Conservation (phyloP, 2,797 vertebrate species). For the Brachyalestes nurse region DNA sequence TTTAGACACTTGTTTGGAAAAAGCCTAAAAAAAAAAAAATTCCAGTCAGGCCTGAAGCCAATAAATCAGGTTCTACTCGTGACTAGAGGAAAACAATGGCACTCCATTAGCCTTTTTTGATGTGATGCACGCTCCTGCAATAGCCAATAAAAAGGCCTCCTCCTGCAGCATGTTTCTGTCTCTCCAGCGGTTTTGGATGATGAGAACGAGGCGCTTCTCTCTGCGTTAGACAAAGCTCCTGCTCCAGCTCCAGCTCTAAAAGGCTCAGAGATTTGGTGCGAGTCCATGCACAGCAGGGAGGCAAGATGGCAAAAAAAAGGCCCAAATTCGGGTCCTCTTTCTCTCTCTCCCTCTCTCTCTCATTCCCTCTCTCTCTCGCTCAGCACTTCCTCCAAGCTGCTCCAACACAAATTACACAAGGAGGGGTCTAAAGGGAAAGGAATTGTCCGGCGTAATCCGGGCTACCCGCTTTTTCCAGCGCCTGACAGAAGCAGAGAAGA, state of each 20-base stretch:
- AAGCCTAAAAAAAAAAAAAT: no score
- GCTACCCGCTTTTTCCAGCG: constrained; percentile 29
- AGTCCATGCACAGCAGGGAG: constrained; percentile 50
- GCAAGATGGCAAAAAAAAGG: constrained; percentile 39
- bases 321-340: not conserved
- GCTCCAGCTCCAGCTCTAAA: constrained; percentile 16
- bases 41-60: no score
- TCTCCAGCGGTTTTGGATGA: constrained; percentile 27
- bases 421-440: constrained; percentile 36
- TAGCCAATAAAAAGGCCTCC: constrained; percentile 8
- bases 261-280: constrained; percentile 47
- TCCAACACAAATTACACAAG: constrained; percentile 35
- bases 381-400: constrained; percentile 18
- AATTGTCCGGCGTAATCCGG: constrained; percentile 50
- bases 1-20: no score
- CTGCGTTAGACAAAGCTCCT: not conserved
- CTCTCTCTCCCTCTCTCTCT: not conserved
- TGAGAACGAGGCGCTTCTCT: constrained; percentile 32
- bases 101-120: not conserved
- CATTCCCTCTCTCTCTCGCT: constrained; percentile 23
- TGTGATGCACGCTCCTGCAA: constrained; percentile 2
- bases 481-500: constrained; percentile 42
- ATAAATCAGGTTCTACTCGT: not conserved
- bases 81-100: constrained; percentile 9
- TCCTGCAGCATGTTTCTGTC: constrained; percentile 16